Evolutionary conservation across 2,797 vertebrate genomes (phyloP).

Genomic region (Chiloscyllium punctatum): DNA sequence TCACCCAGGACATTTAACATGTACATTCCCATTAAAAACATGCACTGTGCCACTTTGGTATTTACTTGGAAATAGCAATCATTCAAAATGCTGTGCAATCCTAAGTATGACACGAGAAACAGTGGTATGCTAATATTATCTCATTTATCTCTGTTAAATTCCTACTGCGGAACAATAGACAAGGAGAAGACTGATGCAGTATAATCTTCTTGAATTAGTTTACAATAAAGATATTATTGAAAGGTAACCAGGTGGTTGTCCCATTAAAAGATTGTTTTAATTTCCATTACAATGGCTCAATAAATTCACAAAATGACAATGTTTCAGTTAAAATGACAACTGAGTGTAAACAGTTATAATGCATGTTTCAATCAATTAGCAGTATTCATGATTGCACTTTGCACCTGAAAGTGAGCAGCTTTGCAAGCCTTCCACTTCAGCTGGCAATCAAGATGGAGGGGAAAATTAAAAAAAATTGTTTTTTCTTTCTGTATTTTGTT

Average conservation of each 20-base stretch:
- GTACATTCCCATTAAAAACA: not conserved
- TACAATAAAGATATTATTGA: not conserved
- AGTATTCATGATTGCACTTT: not conserved
- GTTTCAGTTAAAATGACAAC: not conserved
- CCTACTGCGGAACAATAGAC: not conserved
- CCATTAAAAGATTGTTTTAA: not conserved
- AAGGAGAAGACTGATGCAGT: not conserved
- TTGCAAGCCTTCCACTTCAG: not conserved
- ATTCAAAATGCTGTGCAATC: not conserved
- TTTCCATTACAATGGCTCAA: not conserved
- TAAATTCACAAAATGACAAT: not conserved
- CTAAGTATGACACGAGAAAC: not conserved
- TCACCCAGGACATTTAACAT: not conserved
- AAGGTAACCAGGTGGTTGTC: not conserved
- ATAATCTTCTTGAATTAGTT: not conserved
- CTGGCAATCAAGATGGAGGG: not conserved
- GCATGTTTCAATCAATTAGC: not conserved
- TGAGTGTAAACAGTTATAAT: not conserved
- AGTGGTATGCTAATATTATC: not conserved
- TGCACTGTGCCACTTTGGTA: not conserved
- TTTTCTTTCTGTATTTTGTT: too few relatives aligned
- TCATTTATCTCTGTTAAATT: constrained; percentile 7
- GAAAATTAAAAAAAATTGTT: too few relatives aligned
- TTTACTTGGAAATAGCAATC: not conserved
- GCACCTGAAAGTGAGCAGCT: not conserved